These are phyloP conservation scores for Oligia strigilis DNA, from an alignment of 2,888 invertebrate genomes.

Conservation along the genomic window DNA sequence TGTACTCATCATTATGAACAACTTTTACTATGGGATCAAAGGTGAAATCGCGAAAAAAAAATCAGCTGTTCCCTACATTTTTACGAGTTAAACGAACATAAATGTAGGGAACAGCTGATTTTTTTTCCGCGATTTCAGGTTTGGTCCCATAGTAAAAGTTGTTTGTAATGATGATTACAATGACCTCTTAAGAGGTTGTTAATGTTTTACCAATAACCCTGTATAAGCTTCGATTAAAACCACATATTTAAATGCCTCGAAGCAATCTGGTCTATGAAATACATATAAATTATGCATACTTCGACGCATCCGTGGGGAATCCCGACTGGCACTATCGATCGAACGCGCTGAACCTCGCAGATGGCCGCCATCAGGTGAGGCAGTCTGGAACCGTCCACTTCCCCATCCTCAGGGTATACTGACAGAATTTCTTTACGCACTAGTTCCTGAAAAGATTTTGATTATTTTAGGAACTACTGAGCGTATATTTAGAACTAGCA, in stretches of 20 bases:
- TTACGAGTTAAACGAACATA: too few relatives aligned
- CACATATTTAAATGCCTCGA: not conserved
- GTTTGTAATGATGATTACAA: too few relatives aligned
- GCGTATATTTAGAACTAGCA: not conserved
- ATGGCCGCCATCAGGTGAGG: constrained; percentile 94
- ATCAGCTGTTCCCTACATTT: too few relatives aligned
- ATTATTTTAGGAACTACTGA: not conserved
- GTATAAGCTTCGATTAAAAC: not conserved
- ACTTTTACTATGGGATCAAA: too few relatives aligned
- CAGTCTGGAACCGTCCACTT: constrained; percentile 90
- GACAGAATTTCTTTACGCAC: constrained; percentile 90
- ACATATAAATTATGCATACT: constrained; percentile 69
- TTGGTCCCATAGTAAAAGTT: too few relatives aligned
- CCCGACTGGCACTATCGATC: constrained; percentile 95
- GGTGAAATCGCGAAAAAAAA: too few relatives aligned
- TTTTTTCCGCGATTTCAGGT: too few relatives aligned
- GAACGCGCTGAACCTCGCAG: constrained; percentile 94
- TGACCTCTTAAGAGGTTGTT: too few relatives aligned
- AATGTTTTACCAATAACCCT: too few relatives aligned
- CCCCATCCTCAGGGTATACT: constrained; percentile 87
- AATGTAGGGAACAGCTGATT: too few relatives aligned
- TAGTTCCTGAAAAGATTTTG: constrained; percentile 85
- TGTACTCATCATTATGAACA: too few relatives aligned
- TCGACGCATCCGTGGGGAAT: constrained; percentile 94
- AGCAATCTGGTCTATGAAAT: not conserved